Conservation (phyloP, 2,888 invertebrate genomes). For the Chrysolina americana region DNA sequence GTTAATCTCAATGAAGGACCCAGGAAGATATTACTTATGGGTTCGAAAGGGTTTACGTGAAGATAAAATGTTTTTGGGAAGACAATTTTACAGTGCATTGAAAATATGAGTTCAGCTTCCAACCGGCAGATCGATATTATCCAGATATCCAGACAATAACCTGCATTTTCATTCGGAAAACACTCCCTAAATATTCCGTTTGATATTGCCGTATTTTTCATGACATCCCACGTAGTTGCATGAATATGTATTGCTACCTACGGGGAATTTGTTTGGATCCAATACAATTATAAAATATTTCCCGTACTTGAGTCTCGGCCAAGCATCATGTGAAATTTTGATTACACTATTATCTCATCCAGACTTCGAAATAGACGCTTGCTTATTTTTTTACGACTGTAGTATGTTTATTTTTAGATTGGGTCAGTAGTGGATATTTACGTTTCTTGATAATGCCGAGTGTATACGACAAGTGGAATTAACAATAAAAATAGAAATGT, state of each 20-base stretch:
- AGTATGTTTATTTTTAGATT: constrained; percentile 17
- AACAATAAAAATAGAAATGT: too few relatives aligned
- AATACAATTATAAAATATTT: constrained; percentile 4
- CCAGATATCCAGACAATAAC: neutral
- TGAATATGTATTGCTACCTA: constrained; percentile 19
- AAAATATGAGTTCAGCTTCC: neutral
- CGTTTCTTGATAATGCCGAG: neutral
- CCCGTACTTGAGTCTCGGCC: constrained; percentile 17
- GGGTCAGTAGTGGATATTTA: constrained; percentile 11
- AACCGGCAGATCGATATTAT: neutral
- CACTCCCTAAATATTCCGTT: neutral
- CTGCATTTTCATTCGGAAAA: neutral
- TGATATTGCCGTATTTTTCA: constrained; percentile 8
- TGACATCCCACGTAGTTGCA: constrained; percentile 5
- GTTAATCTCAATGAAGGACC: too few relatives aligned
- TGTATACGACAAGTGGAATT: neutral
- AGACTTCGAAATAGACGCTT: constrained; percentile 4
- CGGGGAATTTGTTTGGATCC: neutral
- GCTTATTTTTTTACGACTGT: constrained; percentile 26
- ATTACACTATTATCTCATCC: constrained; percentile 16
- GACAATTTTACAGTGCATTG: too few relatives aligned
- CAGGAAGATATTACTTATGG: too few relatives aligned
- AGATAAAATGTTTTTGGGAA: too few relatives aligned
- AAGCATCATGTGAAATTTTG: constrained; percentile 24
- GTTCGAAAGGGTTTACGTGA: too few relatives aligned